Base-by-base conservation (phyloP, 1,140 invertebrate genomes). In the Macrocentrus cingulum region DNA sequence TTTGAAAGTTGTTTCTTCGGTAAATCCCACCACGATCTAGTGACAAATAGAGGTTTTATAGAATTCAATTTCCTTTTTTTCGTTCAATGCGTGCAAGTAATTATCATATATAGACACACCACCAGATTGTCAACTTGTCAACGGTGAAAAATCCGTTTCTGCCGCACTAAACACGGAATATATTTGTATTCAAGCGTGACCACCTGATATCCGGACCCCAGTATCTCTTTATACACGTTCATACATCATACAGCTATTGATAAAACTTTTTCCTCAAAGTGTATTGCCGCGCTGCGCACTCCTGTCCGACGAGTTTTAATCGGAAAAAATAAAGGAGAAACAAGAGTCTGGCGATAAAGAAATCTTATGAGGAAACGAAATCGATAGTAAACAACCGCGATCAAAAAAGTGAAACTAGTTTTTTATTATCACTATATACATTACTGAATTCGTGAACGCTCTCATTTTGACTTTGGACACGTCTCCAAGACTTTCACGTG, bases 401-500 rank as follows among this genome's bases (percentile, higher is more conserved):
- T 45, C 6, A 13, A 45, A 45, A 51, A 51, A 51, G 49, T 36
- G 49, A 51, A 51, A 51, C 29, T 29, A 18, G 46, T 36, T 36
- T 51, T 36, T n/a, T 36, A 19, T 39, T 15, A 5, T 39, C 15
- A n/a, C 36, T 39, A 39, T 11, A 34, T 34, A 39, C 4, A 39
- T 11, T 39, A n/a, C 36, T 39, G 13, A 39, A 39, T n/a, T 8
- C 11, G 8, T 39, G 15, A 11, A 15, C 36, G 36, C 13, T 39
- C 36, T 15, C 36, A 39, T 39, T 39, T 39, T 11, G 8, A n/a
- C 13, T 39, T n/a, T 39, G 11, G 13, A n/a, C 4, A 8, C 22
- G 32, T 51, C 36, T 13, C 18, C 1, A 51, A 18, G 25, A 36
- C 49, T 51, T 51, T 51, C 49, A 51, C 49, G 49, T 9, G 25